phyloP scores from a whole-genome alignment of 2,888 invertebrate species.

The Julus scandinavius region DNA sequence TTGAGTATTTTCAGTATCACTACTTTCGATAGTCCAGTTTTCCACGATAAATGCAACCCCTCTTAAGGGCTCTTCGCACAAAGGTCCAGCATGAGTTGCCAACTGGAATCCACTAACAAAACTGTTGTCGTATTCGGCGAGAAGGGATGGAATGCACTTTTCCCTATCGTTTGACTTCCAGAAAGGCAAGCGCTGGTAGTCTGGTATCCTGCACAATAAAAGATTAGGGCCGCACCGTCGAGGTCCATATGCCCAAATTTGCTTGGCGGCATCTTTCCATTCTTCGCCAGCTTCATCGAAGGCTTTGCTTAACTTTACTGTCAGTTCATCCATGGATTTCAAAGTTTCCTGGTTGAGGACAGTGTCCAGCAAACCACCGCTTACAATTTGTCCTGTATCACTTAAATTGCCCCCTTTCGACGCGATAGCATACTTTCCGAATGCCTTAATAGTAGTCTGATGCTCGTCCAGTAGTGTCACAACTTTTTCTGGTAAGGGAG shows the following conservation, averaged over 20 bases:
- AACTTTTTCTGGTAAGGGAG: conserved; percentile 79
- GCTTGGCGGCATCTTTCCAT: conserved; percentile 69
- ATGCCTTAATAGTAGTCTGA: conserved; percentile 75
- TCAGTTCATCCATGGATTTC: conserved; percentile 65
- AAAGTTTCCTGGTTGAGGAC: conserved; percentile 46
- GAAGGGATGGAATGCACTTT: conserved; percentile 57
- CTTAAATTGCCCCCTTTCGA: conserved; percentile 6
- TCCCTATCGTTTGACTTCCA: conserved; percentile 67
- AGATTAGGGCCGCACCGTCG: conserved; percentile 89
- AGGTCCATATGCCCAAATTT: conserved; percentile 94
- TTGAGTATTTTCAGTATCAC: conserved; percentile 13
- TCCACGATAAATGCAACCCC: conserved; percentile 92
- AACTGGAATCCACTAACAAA: conserved; percentile 88
- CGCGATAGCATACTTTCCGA: conserved; percentile 70
- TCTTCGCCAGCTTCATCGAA: conserved; percentile 72
- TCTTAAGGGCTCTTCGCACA: conserved; percentile 97
- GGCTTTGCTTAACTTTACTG: conserved; percentile 72
- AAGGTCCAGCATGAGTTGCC: conserved; percentile 87
- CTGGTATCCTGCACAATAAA: conserved; percentile 80
- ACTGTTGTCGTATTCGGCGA: conserved; percentile 71
- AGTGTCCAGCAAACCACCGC: neutral
- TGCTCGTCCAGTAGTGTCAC: conserved; percentile 79
- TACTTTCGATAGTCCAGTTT: conserved; percentile 77
- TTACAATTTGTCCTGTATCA: neutral
- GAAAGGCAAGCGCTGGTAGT: conserved; percentile 72